Base-by-base conservation (phyloP, 2,888 invertebrate species). In the Folsomia candida region DNA sequence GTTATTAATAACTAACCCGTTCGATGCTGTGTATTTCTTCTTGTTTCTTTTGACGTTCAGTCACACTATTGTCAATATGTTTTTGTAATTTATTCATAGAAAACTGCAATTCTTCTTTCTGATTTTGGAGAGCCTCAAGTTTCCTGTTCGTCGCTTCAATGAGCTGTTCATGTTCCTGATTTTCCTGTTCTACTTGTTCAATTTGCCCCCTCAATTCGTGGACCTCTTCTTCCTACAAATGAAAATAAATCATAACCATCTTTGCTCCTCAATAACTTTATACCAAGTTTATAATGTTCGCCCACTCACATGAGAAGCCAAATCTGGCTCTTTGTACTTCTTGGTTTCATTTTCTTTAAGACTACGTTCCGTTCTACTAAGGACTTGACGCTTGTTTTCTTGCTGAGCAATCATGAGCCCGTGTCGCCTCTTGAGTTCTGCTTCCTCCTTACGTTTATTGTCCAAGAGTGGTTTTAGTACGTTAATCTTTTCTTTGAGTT, bases 221-320 rank as follows among this genome's bases (percentile, higher is more conserved):
- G 0, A 71, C 14, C 25, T 71, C 74, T 28, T 74, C 74, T 24
- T 54, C 57, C 74, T 74, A 64, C 22, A 37, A 63, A 63, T 14
- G 63, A 27, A 63, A 9, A 63, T 37, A 11, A 28, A 61, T 25
- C 9, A 37, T 63, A 63, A 63, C 47, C n/a, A n/a, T n/a, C 14
- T 11, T 20, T 22, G 20, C 14, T 60, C 11, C 37, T 9, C 9
- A 26, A 60, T 57, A 28, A 26, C 26, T 1, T n/a, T 57, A 37
- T n/a, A 28, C 6, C 20, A 28, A 6, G 2, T 29, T 20, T 29
- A 51, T 47, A 51, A 51, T 66, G 25, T 60, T 60, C 2, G 18
- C 6, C 2, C 11, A 20, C 60, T 67, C 54, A 76, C 76, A 22
- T 67, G 58, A 29, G 70, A 70, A 9, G 64, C 59, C 20, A 71